A percentile compares a stretch with the other conserved stretches of the same genome.
phyloP scores from a whole-genome alignment of 2,113 vertebrate genomes.

The Myodes glareolus region DNA sequence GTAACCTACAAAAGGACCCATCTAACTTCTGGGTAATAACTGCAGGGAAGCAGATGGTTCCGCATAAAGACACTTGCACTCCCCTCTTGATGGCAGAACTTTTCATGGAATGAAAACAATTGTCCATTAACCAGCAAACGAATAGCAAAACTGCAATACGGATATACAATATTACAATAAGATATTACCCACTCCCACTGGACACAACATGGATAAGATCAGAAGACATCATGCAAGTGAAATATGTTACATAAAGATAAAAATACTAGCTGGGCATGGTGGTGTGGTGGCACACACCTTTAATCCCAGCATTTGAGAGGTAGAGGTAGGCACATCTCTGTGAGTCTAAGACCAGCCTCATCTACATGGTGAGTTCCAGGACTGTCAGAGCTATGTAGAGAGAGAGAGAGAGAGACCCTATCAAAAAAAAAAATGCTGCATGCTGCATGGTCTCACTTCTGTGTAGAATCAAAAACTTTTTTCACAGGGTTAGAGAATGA shows the following conservation, averaged over 20 bases:
- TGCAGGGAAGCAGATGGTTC: background rate
- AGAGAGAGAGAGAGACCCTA: too few relatives aligned
- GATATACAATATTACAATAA: background rate
- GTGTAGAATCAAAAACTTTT: background rate
- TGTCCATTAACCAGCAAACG: background rate
- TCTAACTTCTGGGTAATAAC: background rate
- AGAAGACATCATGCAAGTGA: background rate
- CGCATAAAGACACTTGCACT: background rate
- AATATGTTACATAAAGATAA: background rate
- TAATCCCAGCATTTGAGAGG: background rate
- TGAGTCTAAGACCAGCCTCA: background rate
- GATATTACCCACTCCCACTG: too few relatives aligned
- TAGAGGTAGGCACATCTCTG: background rate
- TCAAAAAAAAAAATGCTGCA: background rate
- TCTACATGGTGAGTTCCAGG: background rate
- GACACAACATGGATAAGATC: background rate
- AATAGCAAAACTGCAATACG: background rate
- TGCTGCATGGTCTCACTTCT: background rate
- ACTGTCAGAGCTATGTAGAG: background rate
- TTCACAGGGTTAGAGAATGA: background rate
- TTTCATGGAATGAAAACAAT: background rate
- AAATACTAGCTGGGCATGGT: background rate
- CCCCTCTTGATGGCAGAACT: too few relatives aligned
- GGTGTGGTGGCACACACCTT: background rate
- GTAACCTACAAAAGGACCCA: too few relatives aligned